These are phyloP conservation scores for Gallinago jamesoni DNA, from an alignment of 2,113 vertebrate species.

Conservation along the genomic window DNA sequence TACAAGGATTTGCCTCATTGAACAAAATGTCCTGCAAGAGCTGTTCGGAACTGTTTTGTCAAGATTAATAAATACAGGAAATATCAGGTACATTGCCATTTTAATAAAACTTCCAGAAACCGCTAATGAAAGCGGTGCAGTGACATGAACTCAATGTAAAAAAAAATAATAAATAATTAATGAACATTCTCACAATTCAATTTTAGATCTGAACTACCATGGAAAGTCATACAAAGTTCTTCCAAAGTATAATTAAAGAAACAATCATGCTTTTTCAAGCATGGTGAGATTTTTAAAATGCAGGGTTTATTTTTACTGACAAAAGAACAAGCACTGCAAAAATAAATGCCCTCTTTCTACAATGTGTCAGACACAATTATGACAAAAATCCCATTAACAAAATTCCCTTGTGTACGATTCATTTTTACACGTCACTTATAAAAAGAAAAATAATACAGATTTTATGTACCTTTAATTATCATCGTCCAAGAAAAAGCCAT, in stretches of 20 bases:
- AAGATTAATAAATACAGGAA: background rate
- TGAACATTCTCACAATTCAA: background rate
- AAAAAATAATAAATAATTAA: background rate
- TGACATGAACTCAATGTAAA: background rate
- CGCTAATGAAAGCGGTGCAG: background rate
- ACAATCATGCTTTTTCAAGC: background rate
- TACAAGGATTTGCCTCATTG: background rate
- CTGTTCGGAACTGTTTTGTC: background rate
- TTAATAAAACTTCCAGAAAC: background rate
- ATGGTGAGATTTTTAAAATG: background rate
- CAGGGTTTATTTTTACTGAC: background rate
- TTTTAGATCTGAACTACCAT: background rate
- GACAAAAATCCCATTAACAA: conserved; percentile 26
- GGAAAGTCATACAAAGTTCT: background rate
- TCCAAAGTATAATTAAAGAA: background rate
- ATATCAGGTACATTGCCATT: background rate
- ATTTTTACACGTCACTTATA: conserved; percentile 12
- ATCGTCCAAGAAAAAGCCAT: conserved; percentile 12
- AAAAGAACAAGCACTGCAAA: conserved; percentile 2
- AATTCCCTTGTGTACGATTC: conserved; percentile 3
- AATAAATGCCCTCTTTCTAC: conserved; percentile 24
- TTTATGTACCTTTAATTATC: conserved; percentile 22
- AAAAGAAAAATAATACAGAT: background rate
- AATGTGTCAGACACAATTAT: background rate
- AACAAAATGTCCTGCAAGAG: background rate